Conservation (phyloP, 2,113 vertebrate species). For the Crocuta crocuta region DNA sequence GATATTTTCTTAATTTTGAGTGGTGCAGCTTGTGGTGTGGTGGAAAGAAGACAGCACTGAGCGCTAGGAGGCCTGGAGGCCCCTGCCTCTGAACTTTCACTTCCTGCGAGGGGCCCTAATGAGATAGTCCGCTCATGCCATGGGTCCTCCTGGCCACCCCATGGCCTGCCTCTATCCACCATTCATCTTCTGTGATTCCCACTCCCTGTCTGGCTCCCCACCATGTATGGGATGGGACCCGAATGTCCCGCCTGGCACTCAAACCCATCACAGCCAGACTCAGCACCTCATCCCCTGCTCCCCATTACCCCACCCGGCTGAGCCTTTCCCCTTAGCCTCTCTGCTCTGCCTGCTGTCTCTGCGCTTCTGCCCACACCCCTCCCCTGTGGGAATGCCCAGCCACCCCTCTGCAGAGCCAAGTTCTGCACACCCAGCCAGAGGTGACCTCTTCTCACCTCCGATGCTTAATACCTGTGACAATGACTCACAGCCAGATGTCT, state of each 20-base stretch:
- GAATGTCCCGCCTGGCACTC: neutral
- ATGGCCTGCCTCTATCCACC: neutral
- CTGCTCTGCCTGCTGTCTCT: neutral
- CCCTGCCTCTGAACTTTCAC: too few species aligned
- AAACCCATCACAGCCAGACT: neutral
- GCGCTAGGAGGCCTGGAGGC: neutral
- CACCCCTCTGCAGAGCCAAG: neutral
- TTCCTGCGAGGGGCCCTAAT: neutral
- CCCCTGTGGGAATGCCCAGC: neutral
- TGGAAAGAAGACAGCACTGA: neutral
- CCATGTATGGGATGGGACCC: neutral
- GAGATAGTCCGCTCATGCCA: neutral
- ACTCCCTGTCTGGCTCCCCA: neutral
- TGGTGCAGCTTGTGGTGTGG: neutral
- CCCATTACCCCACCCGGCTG: fast-evolving
- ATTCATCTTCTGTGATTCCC: neutral
- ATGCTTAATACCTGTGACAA: neutral
- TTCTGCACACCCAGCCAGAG: neutral
- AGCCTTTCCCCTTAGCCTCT: neutral
- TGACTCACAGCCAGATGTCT: neutral
- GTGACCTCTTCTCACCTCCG: neutral
- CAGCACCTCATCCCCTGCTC: neutral
- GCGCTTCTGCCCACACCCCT: neutral
- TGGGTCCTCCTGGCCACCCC: neutral
- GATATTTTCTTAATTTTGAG: neutral